Conservation (phyloP, 2,888 invertebrate genomes). For the Bombylius major region DNA sequence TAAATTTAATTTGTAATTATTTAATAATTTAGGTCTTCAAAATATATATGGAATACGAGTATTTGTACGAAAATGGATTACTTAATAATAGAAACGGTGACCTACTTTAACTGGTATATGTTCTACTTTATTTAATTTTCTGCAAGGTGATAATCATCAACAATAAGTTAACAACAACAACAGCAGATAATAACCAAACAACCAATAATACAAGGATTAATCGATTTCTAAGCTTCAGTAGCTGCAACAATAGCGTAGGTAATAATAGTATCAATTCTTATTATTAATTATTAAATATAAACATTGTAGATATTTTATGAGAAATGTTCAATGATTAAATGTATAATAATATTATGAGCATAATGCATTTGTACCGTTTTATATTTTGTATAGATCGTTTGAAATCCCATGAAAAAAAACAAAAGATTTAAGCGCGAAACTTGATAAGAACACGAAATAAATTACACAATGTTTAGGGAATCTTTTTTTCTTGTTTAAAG, state of each 20-base stretch:
- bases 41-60: constrained; percentile 36
- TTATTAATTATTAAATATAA: constrained; percentile 22
- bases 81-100: constrained; percentile 44
- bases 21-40: constrained; percentile 28
- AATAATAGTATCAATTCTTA: constrained; percentile 10
- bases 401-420: no score
- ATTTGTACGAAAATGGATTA: constrained; percentile 47
- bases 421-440: no score
- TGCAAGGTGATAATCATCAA: constrained; percentile 8
- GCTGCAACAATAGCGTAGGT: constrained; percentile 10
- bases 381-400: no score
- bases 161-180: background rate
- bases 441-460: no score
- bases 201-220: constrained; percentile 8
- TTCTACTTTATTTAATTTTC: constrained; percentile 24
- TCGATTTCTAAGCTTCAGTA: constrained; percentile 20
- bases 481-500: no score
- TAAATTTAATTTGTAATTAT: background rate
- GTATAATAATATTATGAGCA: no score
- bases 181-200: background rate
- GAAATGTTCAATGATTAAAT: no score
- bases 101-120: constrained; percentile 26
- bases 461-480: no score
- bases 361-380: no score
- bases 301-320: no score